Conservation (phyloP, 1,140 invertebrate genomes). For the Achatina immaculata region DNA sequence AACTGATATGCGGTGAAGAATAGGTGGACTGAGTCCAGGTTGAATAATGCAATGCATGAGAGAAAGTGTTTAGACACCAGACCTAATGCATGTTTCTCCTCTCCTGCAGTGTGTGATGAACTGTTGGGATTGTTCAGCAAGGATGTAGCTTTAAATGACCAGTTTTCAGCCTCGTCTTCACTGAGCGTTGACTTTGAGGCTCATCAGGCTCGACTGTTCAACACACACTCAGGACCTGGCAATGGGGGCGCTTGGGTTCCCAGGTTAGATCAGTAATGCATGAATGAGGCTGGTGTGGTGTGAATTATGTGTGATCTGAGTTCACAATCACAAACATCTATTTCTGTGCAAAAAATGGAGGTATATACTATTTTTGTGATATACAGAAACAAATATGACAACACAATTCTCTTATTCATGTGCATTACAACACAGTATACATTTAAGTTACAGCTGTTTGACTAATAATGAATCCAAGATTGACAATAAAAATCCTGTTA, state of each 20-base stretch:
- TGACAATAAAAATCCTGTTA: too few species aligned
- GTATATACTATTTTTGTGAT: too few species aligned
- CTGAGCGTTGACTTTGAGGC: conserved; percentile 34
- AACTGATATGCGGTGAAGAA: neutral
- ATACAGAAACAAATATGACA: too few species aligned
- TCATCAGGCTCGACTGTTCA: conserved; percentile 38
- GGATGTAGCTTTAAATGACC: conserved; percentile 35
- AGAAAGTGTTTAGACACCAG: neutral
- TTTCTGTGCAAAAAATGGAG: too few species aligned
- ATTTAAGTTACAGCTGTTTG: too few species aligned
- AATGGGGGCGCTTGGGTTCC: conserved; percentile 39
- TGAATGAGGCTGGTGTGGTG: neutral
- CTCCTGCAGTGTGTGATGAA: conserved; percentile 41
- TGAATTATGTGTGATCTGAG: neutral
- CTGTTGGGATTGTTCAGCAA: conserved; percentile 32
- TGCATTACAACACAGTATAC: too few species aligned
- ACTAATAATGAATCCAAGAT: too few species aligned
- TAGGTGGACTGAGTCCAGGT: neutral
- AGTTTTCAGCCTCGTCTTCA: conserved; percentile 37
- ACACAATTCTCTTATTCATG: too few species aligned
- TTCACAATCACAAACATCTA: too few species aligned
- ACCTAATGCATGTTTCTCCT: conserved; percentile 26
- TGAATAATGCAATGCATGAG: neutral
- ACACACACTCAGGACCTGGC: conserved; percentile 35
- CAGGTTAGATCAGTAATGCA: conserved; percentile 22